Evolutionary conservation across 2,888 invertebrate species (phyloP), one percentile per base, ranked within the genome.

Genomic region (Eilema griseolum): DNA sequence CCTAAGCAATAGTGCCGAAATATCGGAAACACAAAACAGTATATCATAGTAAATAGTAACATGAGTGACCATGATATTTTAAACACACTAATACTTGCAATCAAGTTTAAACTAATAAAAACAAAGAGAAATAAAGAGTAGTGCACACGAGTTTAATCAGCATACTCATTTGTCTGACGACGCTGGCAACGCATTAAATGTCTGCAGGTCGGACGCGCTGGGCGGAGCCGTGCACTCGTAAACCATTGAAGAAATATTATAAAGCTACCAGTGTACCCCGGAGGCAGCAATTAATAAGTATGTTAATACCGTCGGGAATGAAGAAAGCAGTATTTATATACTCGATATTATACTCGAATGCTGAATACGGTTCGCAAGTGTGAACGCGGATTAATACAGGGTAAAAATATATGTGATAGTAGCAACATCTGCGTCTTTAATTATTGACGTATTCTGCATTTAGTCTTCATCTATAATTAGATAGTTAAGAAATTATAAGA

Each of bases 231-330:
- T 70, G 76, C 72, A 78, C 85, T 89, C 90, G 91, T 92, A 93
- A 91, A 93, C 84, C 90, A 92, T 91, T 83, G 83, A 87, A 92
- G 92, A 93, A 90, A 90, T 93, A 92, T 93, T 91, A 92, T 91
- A 85, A 88, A 82, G 92, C 93, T 92, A 92, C 94, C 93, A 93
- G 87, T 85, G 86, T 88, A 90, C 92, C 93, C 93, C 89, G 86
- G 89, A 86, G 94, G 93, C 92, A 88, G 83, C 89, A 89, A 92
- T 93, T 93, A 93, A 93, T 94, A 93, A 92, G 91, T 91, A 92
- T 92, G 92, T 93, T 93, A 93, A 93, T 94, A 90, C 78, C 81
- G 77, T 77, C 76, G 77, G 76, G 84, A 84, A 83, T 80, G 83
- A 84, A 80, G 82, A 85, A 82, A 82, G 76, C 76, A 82, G 83